A percentile compares a stretch with the other conserved stretches of the same genome.
phyloP scores from a whole-genome alignment of 2,113 vertebrate species.

The Lasiurus cinereus region DNA sequence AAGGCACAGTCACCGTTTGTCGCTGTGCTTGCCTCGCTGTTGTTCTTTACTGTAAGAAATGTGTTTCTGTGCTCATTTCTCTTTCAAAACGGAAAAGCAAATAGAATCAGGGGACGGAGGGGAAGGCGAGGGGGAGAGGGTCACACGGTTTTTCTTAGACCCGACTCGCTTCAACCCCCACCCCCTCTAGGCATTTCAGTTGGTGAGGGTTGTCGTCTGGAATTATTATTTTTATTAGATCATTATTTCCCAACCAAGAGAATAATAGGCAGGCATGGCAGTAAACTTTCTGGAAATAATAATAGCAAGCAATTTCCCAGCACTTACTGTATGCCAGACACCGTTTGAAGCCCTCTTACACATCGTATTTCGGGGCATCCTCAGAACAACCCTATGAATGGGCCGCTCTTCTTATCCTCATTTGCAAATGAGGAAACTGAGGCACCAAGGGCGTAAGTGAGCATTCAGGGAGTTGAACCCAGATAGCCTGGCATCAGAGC shows the following conservation, averaged over 20 bases:
- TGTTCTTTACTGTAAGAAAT: neutral
- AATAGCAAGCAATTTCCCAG: conserved; percentile 12
- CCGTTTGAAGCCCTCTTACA: neutral
- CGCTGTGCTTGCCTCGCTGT: neutral
- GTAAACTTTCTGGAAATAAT: conserved; percentile 42
- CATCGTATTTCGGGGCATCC: neutral
- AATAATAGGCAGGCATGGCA: conserved; percentile 38
- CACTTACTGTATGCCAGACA: neutral
- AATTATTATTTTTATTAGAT: conserved; percentile 44
- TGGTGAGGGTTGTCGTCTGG: neutral
- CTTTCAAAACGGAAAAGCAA: conserved; percentile 44
- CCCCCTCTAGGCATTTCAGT: neutral
- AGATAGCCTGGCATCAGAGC: neutral
- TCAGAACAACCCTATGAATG: neutral
- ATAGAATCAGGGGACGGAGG: neutral
- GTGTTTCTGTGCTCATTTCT: neutral
- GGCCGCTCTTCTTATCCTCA: neutral
- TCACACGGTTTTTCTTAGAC: neutral
- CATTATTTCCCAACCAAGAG: conserved; percentile 44
- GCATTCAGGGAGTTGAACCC: neutral
- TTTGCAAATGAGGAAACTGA: neutral
- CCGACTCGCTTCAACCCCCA: neutral
- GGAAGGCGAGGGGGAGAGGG: too few species aligned
- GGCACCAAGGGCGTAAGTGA: neutral
- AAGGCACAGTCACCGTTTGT: too few species aligned